These are phyloP conservation scores for Elymnias hypermnestra DNA, from an alignment of 1,140 invertebrate species.

Conservation along the genomic window DNA sequence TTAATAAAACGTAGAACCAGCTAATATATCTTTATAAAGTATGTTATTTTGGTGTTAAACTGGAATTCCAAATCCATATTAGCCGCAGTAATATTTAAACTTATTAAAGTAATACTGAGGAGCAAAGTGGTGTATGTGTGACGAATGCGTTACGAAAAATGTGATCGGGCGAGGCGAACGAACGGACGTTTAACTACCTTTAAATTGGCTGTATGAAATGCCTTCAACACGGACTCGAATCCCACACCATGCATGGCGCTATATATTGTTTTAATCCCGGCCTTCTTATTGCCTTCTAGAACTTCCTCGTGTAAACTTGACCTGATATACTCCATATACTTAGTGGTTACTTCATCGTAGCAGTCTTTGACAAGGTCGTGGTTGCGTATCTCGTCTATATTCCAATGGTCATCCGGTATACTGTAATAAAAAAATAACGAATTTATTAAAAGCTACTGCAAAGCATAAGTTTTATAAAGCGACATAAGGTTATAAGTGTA, in stretches of 20 bases:
- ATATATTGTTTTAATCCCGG: constrained; percentile 87
- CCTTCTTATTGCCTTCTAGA: constrained; percentile 77
- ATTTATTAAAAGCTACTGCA: too few relatives aligned
- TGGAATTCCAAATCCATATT: too few relatives aligned
- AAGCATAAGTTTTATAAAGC: too few relatives aligned
- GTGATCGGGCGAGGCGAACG: neutral
- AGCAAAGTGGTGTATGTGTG: too few relatives aligned
- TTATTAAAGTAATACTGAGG: too few relatives aligned
- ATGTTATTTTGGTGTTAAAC: too few relatives aligned
- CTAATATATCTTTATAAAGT: too few relatives aligned
- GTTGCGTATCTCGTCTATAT: constrained; percentile 55
- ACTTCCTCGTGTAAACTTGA: constrained; percentile 73
- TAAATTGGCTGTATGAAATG: constrained; percentile 87
- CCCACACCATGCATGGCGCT: constrained; percentile 99
- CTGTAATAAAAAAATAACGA: too few relatives aligned
- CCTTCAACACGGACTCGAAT: constrained; percentile 84
- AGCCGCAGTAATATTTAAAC: too few relatives aligned
- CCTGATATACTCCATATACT: constrained; percentile 82
- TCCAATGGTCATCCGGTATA: constrained; percentile 62
- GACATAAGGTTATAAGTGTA: too few relatives aligned
- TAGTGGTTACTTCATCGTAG: constrained; percentile 77
- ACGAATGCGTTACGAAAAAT: too few relatives aligned
- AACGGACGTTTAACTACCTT: constrained; percentile 70
- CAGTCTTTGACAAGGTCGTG: constrained; percentile 77
- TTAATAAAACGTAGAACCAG: too few relatives aligned